These are phyloP conservation scores for Paramacrobiotus metropolitanus DNA, from an alignment of 1,140 invertebrate species.

Conservation along the genomic window DNA sequence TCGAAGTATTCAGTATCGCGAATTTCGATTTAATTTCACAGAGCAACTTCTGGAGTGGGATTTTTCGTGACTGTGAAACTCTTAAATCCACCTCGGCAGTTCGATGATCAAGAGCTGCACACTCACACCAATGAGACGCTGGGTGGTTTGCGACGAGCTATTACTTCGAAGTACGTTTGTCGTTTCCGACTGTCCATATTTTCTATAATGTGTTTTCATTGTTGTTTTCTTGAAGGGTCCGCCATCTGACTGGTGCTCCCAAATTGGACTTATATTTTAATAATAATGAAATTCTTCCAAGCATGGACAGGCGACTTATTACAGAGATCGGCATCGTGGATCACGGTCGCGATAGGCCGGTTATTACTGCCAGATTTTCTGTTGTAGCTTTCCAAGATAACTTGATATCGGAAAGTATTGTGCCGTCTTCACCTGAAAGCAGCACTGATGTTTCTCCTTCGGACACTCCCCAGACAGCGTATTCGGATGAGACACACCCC, in stretches of 20 bases:
- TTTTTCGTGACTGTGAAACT: background rate
- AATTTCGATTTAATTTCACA: background rate
- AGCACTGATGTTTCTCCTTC: conserved; percentile 61
- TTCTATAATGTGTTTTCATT: too few relatives aligned
- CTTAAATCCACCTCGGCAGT: too few relatives aligned
- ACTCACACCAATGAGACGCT: conserved; percentile 85
- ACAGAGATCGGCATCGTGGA: background rate
- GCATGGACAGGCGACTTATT: background rate
- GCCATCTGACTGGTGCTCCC: background rate
- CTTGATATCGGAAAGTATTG: conserved; percentile 35
- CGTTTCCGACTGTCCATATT: conserved; percentile 3
- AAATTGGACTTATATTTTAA: background rate
- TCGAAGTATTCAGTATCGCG: background rate
- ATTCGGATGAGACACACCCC: conserved; percentile 4
- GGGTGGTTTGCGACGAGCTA: conserved; percentile 46
- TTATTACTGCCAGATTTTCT: conserved; percentile 54
- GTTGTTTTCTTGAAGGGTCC: too few relatives aligned
- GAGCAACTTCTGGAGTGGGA: background rate
- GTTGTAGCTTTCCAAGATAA: background rate
- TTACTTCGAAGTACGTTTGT: conserved; percentile 28
- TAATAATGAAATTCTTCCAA: background rate
- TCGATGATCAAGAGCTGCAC: conserved; percentile 66
- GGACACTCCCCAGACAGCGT: conserved; percentile 5
- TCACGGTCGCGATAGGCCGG: conserved; percentile 20
- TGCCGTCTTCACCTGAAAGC: conserved; percentile 61